Conservation (phyloP, 2,888 invertebrate genomes). For the Torymus tubicola region DNA sequence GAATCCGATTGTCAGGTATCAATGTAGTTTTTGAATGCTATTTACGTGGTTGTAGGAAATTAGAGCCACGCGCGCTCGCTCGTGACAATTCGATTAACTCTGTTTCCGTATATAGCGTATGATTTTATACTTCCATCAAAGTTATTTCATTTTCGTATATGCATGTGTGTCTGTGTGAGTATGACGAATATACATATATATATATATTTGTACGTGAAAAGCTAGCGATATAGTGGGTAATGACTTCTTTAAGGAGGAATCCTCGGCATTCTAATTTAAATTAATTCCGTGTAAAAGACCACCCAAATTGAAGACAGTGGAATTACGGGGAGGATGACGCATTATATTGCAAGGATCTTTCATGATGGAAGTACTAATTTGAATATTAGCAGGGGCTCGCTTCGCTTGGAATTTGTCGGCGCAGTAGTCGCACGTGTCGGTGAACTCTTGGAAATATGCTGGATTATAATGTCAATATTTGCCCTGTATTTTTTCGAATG, state of each 20-base stretch:
- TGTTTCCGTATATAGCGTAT: too few species aligned
- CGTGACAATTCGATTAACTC: too few species aligned
- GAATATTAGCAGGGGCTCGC: slow-evolving; percentile 33
- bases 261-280: slow-evolving; percentile 52
- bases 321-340: slow-evolving; percentile 45
- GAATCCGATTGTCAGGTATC: slow-evolving; percentile 31
- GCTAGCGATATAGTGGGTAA: slow-evolving; percentile 26
- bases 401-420: neutral
- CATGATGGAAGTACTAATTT: slow-evolving; percentile 47
- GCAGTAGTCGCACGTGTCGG: neutral
- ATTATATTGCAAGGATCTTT: slow-evolving; percentile 17
- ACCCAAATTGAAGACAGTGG: slow-evolving; percentile 44
- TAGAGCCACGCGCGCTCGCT: too few species aligned
- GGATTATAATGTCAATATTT: slow-evolving; percentile 20
- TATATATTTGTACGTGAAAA: neutral
- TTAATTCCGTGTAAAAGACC: slow-evolving; percentile 50
- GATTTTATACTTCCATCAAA: too few species aligned
- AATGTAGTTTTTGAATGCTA: slow-evolving; percentile 9
- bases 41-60: too few species aligned
- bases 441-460: neutral
- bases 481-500: neutral
- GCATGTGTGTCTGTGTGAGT: too few species aligned
- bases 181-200: slow-evolving; percentile 5
- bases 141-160: too few species aligned
- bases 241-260: slow-evolving; percentile 18